A percentile compares a stretch with the other conserved stretches of the same genome.
Conservation (phyloP, 2,888 invertebrate species). For the Linnaemya vulpina region DNA sequence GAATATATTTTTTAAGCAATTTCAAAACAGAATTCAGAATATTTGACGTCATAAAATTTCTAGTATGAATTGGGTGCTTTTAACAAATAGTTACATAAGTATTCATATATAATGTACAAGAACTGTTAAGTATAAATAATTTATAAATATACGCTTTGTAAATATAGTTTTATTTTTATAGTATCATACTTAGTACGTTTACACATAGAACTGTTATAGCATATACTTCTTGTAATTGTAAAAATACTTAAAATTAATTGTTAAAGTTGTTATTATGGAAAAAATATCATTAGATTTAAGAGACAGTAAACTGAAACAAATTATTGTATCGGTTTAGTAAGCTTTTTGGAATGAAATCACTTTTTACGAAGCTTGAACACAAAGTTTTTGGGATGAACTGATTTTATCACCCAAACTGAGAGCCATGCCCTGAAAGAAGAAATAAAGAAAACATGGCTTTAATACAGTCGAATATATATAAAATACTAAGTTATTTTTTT, state of each 20-base stretch:
- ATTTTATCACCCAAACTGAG: conserved; percentile 99
- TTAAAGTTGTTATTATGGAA: conserved; percentile 43
- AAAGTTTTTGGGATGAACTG: conserved; percentile 93
- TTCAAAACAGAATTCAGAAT: no score
- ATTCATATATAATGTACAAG: neutral
- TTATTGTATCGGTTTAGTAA: conserved; percentile 33
- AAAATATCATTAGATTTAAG: conserved; percentile 29
- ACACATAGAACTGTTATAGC: conserved; percentile 58
- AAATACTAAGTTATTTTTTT: no score
- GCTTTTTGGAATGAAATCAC: conserved; percentile 59
- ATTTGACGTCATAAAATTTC: no score
- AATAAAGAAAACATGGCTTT: neutral
- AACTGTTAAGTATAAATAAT: no score
- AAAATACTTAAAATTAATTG: conserved; percentile 67
- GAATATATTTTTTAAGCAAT: no score
- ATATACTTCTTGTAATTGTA: conserved; percentile 59
- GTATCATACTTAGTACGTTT: conserved; percentile 53
- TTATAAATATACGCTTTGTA: conserved; percentile 36
- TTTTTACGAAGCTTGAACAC: conserved; percentile 81
- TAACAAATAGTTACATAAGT: neutral
- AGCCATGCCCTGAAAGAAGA: conserved; percentile 94
- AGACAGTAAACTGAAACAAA: conserved; percentile 42
- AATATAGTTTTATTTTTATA: conserved; percentile 46
- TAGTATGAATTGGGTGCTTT: no score
- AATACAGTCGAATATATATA: neutral